Base-by-base conservation (phyloP, 2,888 invertebrate genomes). In the Myopa tessellatipennis region DNA sequence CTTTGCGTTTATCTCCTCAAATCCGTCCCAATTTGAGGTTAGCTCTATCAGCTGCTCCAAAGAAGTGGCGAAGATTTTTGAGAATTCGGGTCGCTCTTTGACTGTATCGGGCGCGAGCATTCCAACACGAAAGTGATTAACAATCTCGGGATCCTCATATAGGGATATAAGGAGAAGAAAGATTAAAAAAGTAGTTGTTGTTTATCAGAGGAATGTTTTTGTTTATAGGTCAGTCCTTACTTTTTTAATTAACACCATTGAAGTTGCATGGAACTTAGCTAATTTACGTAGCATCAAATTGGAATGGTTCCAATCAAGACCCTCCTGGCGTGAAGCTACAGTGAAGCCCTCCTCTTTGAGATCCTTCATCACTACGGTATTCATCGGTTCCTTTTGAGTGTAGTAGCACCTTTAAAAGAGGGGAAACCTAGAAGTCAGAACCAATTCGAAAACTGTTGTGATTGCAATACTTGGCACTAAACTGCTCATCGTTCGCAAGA, bases 221-320 rank as follows among this genome's bases (percentile, higher is more conserved):
- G 3, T 12, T 65, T 16, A 50, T 14, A 14, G 10, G 8, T 8
- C 14, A 58, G 5, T 16, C 6, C 81, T 78, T 38, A 91, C 91
- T 87, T 90, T 90, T 80, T 91, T 90, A 55, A 88, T 89, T 79
- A 91, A 84, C 50, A 90, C 88, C 79, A 92, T 90, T 0, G 92
- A 91, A 4, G 90, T 85, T 0, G 91, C 92, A 83, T 92, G 92
- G 81, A 91, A 90, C 78, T 88, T 88, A 0, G 90, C 92, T 79
- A 92, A 81, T 83, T 90, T 90, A 60, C 87, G 87, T 72, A 92
- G 84, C 0, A 91, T 90, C 68, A 91, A 78, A 60, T 85, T 81
- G 26, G 89, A 88, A 82, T 92, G 92, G 1, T 87, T 84, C 76
- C 90, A 85, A 85, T 92, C 91, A 58, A 92, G 86, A 18, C 92